phyloP scores from a whole-genome alignment of 1,140 invertebrate species.

The Bacillus rossius region DNA sequence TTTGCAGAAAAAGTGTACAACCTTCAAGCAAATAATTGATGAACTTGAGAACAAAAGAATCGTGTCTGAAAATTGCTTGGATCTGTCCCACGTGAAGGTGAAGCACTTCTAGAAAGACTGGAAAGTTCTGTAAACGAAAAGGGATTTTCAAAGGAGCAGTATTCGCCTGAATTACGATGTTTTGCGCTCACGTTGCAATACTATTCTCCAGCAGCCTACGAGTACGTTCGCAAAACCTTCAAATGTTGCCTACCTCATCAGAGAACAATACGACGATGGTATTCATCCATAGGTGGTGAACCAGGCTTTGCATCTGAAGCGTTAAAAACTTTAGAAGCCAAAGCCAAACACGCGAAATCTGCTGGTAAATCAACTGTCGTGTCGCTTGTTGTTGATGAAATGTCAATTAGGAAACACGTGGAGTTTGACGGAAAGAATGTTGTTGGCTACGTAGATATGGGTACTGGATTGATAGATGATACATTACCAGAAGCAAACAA shows the following conservation, averaged over 20 bases:
- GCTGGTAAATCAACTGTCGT: slow-evolving; percentile 21
- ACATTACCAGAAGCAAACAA: slow-evolving; percentile 17
- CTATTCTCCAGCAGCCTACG: slow-evolving; percentile 37
- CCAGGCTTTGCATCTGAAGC: slow-evolving; percentile 39
- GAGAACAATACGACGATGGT: slow-evolving; percentile 38
- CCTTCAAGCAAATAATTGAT: too few species aligned
- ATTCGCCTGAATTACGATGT: slow-evolving; percentile 20
- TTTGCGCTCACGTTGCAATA: slow-evolving; percentile 40
- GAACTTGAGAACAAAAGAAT: too few species aligned
- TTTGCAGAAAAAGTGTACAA: too few species aligned
- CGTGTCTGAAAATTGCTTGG: too few species aligned
- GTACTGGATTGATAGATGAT: slow-evolving; percentile 20
- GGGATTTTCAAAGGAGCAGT: background rate
- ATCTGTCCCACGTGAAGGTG: too few species aligned
- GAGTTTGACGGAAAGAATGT: slow-evolving; percentile 23
- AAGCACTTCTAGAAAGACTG: too few species aligned
- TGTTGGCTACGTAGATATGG: slow-evolving; percentile 29
- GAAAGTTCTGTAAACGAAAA: too few species aligned
- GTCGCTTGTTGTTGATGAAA: slow-evolving; percentile 21
- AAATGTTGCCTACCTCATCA: slow-evolving; percentile 36
- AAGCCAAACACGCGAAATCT: slow-evolving; percentile 12
- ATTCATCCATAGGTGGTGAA: slow-evolving; percentile 31
- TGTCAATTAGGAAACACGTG: slow-evolving; percentile 18
- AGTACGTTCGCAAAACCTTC: slow-evolving; percentile 38
- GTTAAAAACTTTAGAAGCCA: slow-evolving; percentile 32